Evolutionary conservation across 2,113 vertebrate genomes (phyloP).

Genomic region (Nibea coibor): DNA sequence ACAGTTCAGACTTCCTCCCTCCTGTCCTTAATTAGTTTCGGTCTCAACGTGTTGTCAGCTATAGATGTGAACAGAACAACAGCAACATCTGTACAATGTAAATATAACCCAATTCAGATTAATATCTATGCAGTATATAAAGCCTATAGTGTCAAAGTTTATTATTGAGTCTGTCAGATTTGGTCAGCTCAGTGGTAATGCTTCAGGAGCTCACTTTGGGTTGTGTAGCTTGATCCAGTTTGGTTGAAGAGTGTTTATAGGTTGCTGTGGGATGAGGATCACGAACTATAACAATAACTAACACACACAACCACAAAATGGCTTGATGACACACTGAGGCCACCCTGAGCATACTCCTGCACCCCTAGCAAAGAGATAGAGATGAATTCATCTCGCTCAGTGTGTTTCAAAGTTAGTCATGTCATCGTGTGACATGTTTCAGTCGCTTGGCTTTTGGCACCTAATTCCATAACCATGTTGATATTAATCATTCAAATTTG

Average conservation of each 20-base stretch:
- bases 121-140: background rate
- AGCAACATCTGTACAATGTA: background rate
- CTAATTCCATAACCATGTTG: too few species aligned
- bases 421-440: too few species aligned
- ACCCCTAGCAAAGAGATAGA: too few species aligned
- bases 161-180: background rate
- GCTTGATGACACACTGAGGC: too few species aligned
- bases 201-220: background rate
- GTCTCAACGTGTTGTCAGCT: background rate
- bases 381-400: too few species aligned
- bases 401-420: too few species aligned
- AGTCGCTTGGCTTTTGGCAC: too few species aligned
- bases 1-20: background rate
- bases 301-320: background rate
- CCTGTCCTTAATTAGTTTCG: background rate
- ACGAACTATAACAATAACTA: background rate
- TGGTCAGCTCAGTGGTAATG: background rate
- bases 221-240: background rate
- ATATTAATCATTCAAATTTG: too few species aligned
- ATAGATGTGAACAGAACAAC: background rate
- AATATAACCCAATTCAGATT: background rate
- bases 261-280: background rate
- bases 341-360: too few species aligned
- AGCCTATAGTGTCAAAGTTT: background rate
- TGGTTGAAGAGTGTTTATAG: background rate